Base-by-base conservation (phyloP, 2,113 vertebrate genomes). In the Podocnemis expansa region DNA sequence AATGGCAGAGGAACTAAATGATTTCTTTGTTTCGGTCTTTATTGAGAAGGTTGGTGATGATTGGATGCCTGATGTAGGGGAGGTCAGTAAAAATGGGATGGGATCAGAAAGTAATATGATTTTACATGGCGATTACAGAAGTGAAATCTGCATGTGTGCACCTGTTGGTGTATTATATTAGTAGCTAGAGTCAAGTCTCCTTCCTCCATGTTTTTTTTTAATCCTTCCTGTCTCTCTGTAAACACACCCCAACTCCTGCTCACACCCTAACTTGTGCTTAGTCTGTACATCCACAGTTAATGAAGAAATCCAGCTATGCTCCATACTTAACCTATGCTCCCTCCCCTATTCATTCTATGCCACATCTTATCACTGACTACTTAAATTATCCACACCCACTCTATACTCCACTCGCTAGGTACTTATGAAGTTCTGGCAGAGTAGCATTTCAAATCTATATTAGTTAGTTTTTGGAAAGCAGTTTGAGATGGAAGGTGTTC, bases 401-500 rank as follows among this genome's bases (percentile, higher is more conserved):
- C 0, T 0, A 8, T 58, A 31, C 5, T 75, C 41, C 38, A 67
- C n/a, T 67, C 34, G n/a, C 43, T 41, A 31, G 47, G 43, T 45
- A 75, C 41, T 43, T 45, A 75, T 75, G 13, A 24, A 58, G 25
- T 47, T 89, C 70, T 43, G 0, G 0, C 86, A 43, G 11, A 47
- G 70, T 84, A 58, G 63, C 34, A 63, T 25, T 47, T 84, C 5
- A 0, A 9, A 43, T 43, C 41, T 38, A 1, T 41, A 70, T 29
- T 51, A 13, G 27, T 78, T 70, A 84, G 89, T 38, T 0, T 0
- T 84, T 83, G 70, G 63, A 85, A 90, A 94, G 91, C 84, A 89
- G 49, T 19, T 89, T 80, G 78, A 91, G 88, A 78, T 96, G 94
- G 94, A 87, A 86, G 82, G 83, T 49, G 80, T 73, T 84, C 88